phyloP scores from a whole-genome alignment of 2,113 vertebrate species.

The Piprites chloris region DNA sequence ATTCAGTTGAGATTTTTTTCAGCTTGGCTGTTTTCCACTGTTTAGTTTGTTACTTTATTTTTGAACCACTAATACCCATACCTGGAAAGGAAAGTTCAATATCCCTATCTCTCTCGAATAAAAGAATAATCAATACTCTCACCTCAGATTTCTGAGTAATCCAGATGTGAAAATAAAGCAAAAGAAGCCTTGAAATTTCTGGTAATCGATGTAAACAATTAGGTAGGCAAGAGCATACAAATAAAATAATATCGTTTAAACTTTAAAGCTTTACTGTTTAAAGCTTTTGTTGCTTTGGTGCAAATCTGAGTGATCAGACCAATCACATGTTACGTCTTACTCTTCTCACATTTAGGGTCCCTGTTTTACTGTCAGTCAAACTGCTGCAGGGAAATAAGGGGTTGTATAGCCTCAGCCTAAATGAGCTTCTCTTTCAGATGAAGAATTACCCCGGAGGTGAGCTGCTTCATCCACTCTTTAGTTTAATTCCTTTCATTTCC shows the following conservation, averaged over 20 bases:
- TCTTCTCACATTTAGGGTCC: neutral
- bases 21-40: neutral
- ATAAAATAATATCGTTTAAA: neutral
- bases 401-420: neutral
- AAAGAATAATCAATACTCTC: neutral
- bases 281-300: neutral
- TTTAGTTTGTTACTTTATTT: neutral
- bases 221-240: neutral
- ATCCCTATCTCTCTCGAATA: neutral
- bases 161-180: neutral
- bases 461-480: neutral
- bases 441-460: neutral
- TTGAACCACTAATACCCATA: neutral
- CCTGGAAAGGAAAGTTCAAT: neutral
- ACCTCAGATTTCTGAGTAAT: neutral
- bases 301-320: neutral
- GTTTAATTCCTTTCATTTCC: neutral
- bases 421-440: neutral
- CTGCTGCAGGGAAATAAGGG: neutral
- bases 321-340: neutral
- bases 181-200: neutral
- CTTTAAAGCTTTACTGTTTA: no score
- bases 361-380: neutral
- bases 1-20: slow-evolving; percentile 30
- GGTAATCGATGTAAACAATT: neutral